These are phyloP conservation scores for Zaprionus inermis DNA, from an alignment of 1,140 invertebrate species.

Conservation along the genomic window DNA sequence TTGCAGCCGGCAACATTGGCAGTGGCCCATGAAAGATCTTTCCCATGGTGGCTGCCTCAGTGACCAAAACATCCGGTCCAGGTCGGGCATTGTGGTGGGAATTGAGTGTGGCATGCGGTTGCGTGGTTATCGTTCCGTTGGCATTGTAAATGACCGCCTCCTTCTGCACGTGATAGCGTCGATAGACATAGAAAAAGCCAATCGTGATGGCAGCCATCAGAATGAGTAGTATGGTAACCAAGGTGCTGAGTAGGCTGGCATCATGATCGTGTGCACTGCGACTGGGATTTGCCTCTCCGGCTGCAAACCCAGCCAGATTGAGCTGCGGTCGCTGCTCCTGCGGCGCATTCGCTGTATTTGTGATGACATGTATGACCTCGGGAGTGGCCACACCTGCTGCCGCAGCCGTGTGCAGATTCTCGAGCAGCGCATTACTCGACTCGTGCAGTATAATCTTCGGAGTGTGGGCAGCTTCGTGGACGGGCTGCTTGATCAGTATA, in stretches of 20 bases:
- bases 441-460: conserved; percentile 81
- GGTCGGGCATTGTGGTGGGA: background rate
- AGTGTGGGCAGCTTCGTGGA: conserved; percentile 53
- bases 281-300: conserved; percentile 43
- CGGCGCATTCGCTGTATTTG: conserved; percentile 45
- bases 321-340: conserved; percentile 55
- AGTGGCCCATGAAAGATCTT: conserved; percentile 76
- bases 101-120: conserved; percentile 4
- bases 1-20: conserved; percentile 54
- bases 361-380: conserved; percentile 81
- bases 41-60: conserved; percentile 50
- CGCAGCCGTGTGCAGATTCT: conserved; percentile 66
- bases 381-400: conserved; percentile 58
- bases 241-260: conserved; percentile 61
- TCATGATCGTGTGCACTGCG: conserved; percentile 58
- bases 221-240: conserved; percentile 67
- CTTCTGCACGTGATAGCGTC: conserved; percentile 72
- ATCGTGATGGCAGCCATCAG: conserved; percentile 64
- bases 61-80: conserved; percentile 53
- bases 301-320: conserved; percentile 65
- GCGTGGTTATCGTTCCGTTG: conserved; percentile 52
- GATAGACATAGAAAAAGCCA: conserved; percentile 72
- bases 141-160: conserved; percentile 59
- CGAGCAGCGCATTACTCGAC: conserved; percentile 63
- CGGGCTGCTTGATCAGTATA: conserved; percentile 74